A percentile compares a stretch with the other conserved stretches of the same genome.
These are phyloP conservation scores for Saccopteryx bilineata DNA, from an alignment of 2,113 vertebrate genomes.

Conservation along the genomic window DNA sequence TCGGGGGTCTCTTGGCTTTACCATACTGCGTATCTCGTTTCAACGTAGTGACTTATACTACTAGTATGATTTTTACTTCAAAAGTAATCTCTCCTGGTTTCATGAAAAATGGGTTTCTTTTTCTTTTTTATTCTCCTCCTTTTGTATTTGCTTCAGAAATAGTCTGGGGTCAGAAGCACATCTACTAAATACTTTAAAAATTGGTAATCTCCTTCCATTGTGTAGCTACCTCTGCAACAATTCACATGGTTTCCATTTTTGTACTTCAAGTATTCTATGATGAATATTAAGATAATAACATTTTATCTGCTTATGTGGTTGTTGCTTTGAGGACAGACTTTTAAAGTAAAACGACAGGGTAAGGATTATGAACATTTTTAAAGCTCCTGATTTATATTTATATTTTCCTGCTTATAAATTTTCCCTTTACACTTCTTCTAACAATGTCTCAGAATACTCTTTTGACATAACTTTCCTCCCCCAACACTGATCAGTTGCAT, in stretches of 20 bases:
- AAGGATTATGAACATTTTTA: not conserved
- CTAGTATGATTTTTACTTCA: not conserved
- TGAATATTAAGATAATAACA: not conserved
- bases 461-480: not conserved
- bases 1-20: not conserved
- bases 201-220: not conserved
- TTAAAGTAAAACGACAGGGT: not conserved
- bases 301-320: not conserved
- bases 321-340: not conserved
- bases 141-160: conserved; percentile 19
- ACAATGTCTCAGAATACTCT: not conserved
- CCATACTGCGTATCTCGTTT: not conserved
- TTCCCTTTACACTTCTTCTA: not conserved
- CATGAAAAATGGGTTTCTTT: not conserved
- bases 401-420: not conserved
- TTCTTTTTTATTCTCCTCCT: not conserved
- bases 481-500: not conserved
- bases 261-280: not conserved
- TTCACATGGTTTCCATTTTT: not conserved
- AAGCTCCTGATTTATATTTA: not conserved
- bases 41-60: not conserved
- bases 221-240: not conserved
- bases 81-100: not conserved
- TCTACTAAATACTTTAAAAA: not conserved
- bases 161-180: not conserved